Conservation (phyloP, 1,140 invertebrate species). For the Halesus radiatus region DNA sequence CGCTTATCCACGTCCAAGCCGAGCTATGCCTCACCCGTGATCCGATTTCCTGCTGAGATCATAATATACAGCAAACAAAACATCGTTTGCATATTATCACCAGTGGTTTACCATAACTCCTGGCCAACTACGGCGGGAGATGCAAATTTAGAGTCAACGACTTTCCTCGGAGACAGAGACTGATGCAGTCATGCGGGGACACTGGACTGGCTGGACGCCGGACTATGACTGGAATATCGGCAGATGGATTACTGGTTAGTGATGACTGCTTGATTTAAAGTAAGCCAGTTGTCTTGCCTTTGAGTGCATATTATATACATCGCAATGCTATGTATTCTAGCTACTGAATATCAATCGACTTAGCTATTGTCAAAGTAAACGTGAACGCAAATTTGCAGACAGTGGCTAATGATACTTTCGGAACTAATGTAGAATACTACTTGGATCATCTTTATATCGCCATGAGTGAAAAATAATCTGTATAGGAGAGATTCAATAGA, state of each 20-base stretch:
- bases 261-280: slow-evolving; percentile 3
- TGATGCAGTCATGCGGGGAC: slow-evolving; percentile 5
- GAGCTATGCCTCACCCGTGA: slow-evolving; percentile 44
- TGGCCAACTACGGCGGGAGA: background rate
- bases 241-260: background rate
- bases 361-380: background rate
- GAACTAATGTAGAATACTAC: too few relatives aligned
- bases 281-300: background rate
- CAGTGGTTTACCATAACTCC: slow-evolving; percentile 13
- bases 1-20: slow-evolving; percentile 43
- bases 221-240: slow-evolving; percentile 5
- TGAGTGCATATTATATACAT: background rate
- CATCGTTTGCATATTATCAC: slow-evolving; percentile 40
- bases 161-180: slow-evolving; percentile 13
- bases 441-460: too few relatives aligned
- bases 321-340: background rate
- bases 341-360: slow-evolving; percentile 1
- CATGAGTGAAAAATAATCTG: too few relatives aligned
- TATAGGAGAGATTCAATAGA: too few relatives aligned
- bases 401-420: background rate
- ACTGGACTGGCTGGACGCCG: background rate
- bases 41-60: slow-evolving; percentile 52
- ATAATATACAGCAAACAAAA: slow-evolving; percentile 28
- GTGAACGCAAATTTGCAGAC: background rate
- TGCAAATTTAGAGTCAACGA: slow-evolving; percentile 29